Evolutionary conservation across 2,113 vertebrate species (phyloP).

Genomic region (Lichenostomus cassidix): DNA sequence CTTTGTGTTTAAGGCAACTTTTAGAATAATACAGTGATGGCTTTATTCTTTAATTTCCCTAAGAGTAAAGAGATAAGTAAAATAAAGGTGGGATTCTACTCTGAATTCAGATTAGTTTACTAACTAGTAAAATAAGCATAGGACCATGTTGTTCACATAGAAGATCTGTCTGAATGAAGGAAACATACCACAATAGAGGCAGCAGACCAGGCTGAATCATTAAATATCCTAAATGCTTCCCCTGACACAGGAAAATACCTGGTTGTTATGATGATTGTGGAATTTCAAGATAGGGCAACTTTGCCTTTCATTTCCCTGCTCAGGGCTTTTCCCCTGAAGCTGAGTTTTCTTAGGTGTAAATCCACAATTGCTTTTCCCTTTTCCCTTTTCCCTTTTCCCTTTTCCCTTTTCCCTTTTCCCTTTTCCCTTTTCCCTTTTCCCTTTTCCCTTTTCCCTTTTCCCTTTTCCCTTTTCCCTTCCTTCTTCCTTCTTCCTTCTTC

Average conservation of each 20-base stretch:
- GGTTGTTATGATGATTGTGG: background rate
- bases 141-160: background rate
- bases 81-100: background rate
- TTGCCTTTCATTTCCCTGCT: background rate
- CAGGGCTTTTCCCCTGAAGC: background rate
- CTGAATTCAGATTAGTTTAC: background rate
- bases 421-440: no score
- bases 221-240: background rate
- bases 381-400: no score
- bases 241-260: background rate
- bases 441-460: no score
- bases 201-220: background rate
- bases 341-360: background rate
- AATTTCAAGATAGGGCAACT: background rate
- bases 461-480: no score
- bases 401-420: no score
- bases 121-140: background rate
- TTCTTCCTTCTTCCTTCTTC: no score
- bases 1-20: background rate
- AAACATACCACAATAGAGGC: background rate
- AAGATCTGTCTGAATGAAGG: background rate
- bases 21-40: rapidly evolving
- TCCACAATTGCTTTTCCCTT: background rate
- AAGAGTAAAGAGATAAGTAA: background rate
- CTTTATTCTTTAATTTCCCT: background rate